These are phyloP conservation scores for Pachycephala philippinensis DNA, from an alignment of 2,113 vertebrate species.

Conservation along the genomic window DNA sequence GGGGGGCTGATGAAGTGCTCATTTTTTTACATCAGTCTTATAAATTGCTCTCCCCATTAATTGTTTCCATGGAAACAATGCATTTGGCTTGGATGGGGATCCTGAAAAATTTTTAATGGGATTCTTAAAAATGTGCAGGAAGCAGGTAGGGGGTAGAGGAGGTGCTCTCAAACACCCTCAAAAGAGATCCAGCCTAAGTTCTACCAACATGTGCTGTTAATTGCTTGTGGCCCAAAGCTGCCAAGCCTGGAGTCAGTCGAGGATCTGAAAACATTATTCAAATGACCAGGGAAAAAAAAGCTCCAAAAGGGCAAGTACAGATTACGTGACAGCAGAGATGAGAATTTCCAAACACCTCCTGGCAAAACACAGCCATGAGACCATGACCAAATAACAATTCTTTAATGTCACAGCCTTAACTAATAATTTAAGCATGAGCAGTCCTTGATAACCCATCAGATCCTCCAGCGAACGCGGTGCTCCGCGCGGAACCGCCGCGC, in stretches of 20 bases:
- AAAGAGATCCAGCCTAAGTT: conserved; percentile 16
- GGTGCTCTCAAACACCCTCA: neutral
- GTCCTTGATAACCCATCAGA: conserved; percentile 31
- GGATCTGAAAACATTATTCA: conserved; percentile 38
- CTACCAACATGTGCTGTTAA: neutral
- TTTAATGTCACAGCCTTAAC: conserved; percentile 50
- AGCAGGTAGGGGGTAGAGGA: neutral
- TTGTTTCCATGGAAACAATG: conserved; percentile 83
- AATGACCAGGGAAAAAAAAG: conserved; percentile 17
- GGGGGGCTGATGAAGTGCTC: conserved; percentile 71
- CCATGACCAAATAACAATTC: conserved; percentile 32
- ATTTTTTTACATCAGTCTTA: conserved; percentile 78
- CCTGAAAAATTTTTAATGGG: conserved; percentile 72
- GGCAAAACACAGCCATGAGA: conserved; percentile 35
- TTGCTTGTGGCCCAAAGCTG: conserved; percentile 49
- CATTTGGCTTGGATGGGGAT: conserved; percentile 72
- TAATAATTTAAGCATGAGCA: conserved; percentile 45
- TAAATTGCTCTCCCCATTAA: conserved; percentile 82
- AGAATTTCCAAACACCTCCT: conserved; percentile 51
- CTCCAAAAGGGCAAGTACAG: conserved; percentile 57
- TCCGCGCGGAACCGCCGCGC: neutral
- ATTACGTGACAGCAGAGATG: conserved; percentile 29
- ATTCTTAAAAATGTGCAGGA: conserved; percentile 69
- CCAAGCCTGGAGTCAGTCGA: conserved; percentile 14
- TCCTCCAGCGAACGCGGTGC: neutral